Base-by-base conservation (phyloP, 2,888 invertebrate species). In the Octonoba sinensis region DNA sequence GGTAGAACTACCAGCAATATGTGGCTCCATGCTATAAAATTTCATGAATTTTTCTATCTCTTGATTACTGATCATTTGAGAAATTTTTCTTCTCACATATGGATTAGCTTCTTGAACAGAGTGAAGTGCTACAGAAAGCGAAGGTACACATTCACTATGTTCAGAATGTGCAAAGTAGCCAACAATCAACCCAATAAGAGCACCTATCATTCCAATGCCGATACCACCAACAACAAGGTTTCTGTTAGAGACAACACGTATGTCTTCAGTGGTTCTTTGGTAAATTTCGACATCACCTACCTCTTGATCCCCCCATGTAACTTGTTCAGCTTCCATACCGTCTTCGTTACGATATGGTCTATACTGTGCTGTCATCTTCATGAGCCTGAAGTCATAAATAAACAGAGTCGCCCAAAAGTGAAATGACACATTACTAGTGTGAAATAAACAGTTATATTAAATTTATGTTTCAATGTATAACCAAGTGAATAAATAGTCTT, bases 281-380 rank as follows among this genome's bases (percentile, higher is more conserved):
- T 86, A 86, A 24, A 86, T 86, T 71, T 86, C 86, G 16, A 85
- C 73, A 54, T 84, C 75, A 12, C 84, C 84, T 12, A 76, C 82
- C 51, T 85, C 86, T 64, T 85, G 74, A 62, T 86, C 86, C 18
- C 83, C 76, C 86, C 86, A 86, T n/a, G 82, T 76, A n/a, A 83
- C 67, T 54, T 84, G 82, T 44, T 84, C 84, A 57, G 77, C 74
- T 81, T 85, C 85, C 67, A 84, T 70, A 64, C 77, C 83, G 64
- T 86, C 85, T 83, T 84, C 84, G 74, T 85, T 84, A 59, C 85
- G 84, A 74, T 85, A 85, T 22, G 85, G 85, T 47, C 81, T 64
- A 49, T 85, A 85, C 60, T 85, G 85, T 49, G 85, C 85, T 49
- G 84, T 69, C 85, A 85, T 85, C 36, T 59, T 72, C 79, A 76